Evolutionary conservation across 2,888 invertebrate species (phyloP).

Genomic region (Drosophila yooni): DNA sequence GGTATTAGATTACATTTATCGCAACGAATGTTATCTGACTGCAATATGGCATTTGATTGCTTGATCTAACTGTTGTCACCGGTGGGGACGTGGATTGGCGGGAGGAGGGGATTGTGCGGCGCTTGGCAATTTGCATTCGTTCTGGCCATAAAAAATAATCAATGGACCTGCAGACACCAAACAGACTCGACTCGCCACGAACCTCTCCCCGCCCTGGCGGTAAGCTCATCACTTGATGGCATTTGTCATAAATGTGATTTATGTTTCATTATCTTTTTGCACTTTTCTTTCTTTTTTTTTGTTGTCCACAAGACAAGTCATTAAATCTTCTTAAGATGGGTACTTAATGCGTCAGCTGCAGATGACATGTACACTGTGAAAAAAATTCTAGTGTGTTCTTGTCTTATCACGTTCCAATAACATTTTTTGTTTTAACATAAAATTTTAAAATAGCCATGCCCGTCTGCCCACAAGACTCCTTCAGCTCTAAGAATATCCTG

Average conservation of each 20-base stretch:
- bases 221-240: slow-evolving; percentile 46
- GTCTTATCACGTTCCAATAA: background rate
- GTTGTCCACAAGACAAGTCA: slow-evolving; percentile 63
- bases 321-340: slow-evolving; percentile 75
- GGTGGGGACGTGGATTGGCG: background rate
- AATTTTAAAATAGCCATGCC: background rate
- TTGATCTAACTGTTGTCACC: slow-evolving; percentile 32
- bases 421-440: no score
- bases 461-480: background rate
- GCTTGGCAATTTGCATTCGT: slow-evolving; percentile 31
- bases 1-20: slow-evolving; percentile 46
- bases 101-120: background rate
- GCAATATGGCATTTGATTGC: slow-evolving; percentile 62
- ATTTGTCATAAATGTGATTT: slow-evolving; percentile 75
- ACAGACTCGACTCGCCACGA: background rate
- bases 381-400: background rate
- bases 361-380: slow-evolving; percentile 25
- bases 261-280: slow-evolving; percentile 42
- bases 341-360: slow-evolving; percentile 45
- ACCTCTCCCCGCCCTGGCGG: slow-evolving; percentile 11
- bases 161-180: slow-evolving; percentile 7
- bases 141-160: slow-evolving; percentile 40
- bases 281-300: background rate
- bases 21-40: slow-evolving; percentile 66
- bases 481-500: background rate